These are phyloP conservation scores for Aquatica leii DNA, from an alignment of 2,888 invertebrate species.

Conservation along the genomic window DNA sequence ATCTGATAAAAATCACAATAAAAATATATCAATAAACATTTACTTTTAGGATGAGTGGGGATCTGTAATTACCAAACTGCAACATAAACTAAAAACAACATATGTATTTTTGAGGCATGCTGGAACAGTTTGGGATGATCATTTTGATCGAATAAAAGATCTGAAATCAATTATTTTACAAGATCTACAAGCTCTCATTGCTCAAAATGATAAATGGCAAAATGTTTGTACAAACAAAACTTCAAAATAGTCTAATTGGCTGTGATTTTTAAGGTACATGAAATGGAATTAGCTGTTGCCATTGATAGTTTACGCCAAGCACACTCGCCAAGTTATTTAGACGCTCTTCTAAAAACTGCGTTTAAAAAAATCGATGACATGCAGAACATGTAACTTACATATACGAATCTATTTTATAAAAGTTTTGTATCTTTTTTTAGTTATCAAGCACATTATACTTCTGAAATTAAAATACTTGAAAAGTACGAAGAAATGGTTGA, in stretches of 20 bases:
- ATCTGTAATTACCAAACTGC: constrained; percentile 40
- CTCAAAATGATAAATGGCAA: constrained; percentile 37
- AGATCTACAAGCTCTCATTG: constrained; percentile 45
- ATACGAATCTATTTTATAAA: too few relatives aligned
- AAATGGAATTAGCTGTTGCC: constrained; percentile 45
- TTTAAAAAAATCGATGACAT: constrained; percentile 37
- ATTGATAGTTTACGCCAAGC: constrained; percentile 50
- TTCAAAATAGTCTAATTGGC: not conserved
- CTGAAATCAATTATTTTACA: constrained; percentile 42
- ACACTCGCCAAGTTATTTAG: constrained; percentile 41
- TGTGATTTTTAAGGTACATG: constrained; percentile 21
- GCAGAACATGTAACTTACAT: constrained; percentile 41
- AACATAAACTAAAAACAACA: constrained; percentile 37
- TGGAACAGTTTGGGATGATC: constrained; percentile 48
- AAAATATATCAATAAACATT: too few relatives aligned
- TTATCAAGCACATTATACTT: constrained; percentile 27
- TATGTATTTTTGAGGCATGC: constrained; percentile 43
- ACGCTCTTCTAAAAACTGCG: constrained; percentile 28
- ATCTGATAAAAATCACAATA: too few relatives aligned
- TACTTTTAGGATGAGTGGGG: constrained; percentile 43
- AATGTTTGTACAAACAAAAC: not conserved
- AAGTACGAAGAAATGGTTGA: constrained; percentile 44
- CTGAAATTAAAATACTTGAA: constrained; percentile 42
- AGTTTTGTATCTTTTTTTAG: constrained; percentile 7
- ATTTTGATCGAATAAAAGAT: constrained; percentile 47